Evolutionary conservation across 2,888 invertebrate genomes (phyloP), one percentile per base, ranked within the genome.

Genomic region (Cosmopolites sordidus): DNA sequence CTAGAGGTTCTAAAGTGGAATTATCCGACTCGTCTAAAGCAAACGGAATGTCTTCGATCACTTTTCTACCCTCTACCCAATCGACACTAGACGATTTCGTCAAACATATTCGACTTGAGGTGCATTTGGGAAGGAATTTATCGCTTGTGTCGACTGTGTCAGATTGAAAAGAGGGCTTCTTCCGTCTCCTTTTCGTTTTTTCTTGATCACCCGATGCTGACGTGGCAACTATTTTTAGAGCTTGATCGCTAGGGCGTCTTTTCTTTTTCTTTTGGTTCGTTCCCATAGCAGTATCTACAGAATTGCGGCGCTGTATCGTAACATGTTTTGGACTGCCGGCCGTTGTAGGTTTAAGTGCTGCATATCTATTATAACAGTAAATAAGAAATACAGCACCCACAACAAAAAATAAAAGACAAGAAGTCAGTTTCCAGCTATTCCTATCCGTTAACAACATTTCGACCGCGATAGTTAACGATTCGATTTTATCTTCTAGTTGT

Each of bases 211-310:
- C 58, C 15, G 54, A 50, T 5, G 58, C 41, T 27, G 63, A 51
- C 3, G 62, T 61, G 3, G 49, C 27, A 3, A 65, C 76, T 54
- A 83, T 81, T 55, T 78, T 78, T 66, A 84, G 73, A 0, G 83
- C 84, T 65, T 86, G 85, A 64, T 89, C 89, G 66, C 89, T 90
- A 0, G 89, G 89, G 43, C 91, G 75, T 15, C 81, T 69, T 18
- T 84, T 79, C 61, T 79, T 79, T 47, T 84, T 80, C 9, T 78
- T 78, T 0, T 80, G 78, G 0, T 76, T 74, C 22, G 75, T 76
- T 54, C 78, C 78, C 51, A 83, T 79, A 43, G 83, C 83, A 43
- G 83, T 83, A 68, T 86, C 87, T 5, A 84, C 81, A 2, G 83
- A 84, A 68, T 82, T 83, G 45, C 84, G 76, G 59, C 84, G 79